Evolutionary conservation across 2,888 invertebrate species (phyloP), one percentile per base, ranked within the genome.

Genomic region (Sarcophaga carnaria): DNA sequence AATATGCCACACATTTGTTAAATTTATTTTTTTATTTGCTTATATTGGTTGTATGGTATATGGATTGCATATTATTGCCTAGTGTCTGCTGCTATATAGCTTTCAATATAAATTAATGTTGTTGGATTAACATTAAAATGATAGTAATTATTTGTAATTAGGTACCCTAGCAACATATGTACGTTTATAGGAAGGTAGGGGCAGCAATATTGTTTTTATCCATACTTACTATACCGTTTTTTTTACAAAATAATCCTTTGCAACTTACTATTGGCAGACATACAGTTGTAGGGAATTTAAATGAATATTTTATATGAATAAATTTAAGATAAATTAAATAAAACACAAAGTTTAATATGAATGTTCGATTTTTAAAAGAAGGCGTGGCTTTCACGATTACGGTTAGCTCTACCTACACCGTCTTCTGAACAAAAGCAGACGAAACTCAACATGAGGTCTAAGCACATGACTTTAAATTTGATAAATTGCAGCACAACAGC

Each of bases 31-130:
- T 25, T 20, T 49, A 4, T 74, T n/a, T 72, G 45, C n/a, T 54
- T 80, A n/a, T 66, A 6, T 37, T 37, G 37, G 6, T 37, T 37
- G 37, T 37, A 37, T 37, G 37, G 10, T 37, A 37, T 37, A 37
- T 37, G 37, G 80, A 66, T 4, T 67, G 72, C 20, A 62, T 20
- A 17, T 54, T 12, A 14, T 62, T 62, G 62, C 22, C 62, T 62
- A 22, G 14, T 5, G n/a, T n/a, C 62, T 62, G 62, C 11, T 62
- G 20, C 2, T 70, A 20, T 82, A 27, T 79, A 69, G 84, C 81
- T 87, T 87, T 84, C 87, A 82, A 87, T 87, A 87, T 84, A 87
- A 84, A 87, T 87, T 87, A 87, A 87, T 87, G 81, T 81, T 79
- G 12, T n/a, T 59, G 87, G 87, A 87, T 87, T 87, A 87, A 84